Percentiles rank a stretch among this genome's conserved stretches.
Conservation (phyloP, 1,140 invertebrate genomes). For the Belonocnema kinseyi region DNA sequence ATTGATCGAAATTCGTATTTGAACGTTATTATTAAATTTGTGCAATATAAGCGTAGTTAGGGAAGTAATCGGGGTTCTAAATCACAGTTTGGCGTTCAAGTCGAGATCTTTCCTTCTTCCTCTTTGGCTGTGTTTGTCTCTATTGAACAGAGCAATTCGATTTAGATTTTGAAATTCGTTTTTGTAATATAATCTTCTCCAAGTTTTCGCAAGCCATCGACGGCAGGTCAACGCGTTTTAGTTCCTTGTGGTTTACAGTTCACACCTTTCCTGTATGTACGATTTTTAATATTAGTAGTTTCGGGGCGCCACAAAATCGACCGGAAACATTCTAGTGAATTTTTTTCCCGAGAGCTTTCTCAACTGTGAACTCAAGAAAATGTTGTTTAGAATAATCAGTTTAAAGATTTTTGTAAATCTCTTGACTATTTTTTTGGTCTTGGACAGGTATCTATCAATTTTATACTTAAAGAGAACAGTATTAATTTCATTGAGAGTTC, state of each 20-base stretch:
- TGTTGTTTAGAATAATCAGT: not conserved
- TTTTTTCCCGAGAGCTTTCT: not conserved
- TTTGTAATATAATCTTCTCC: conserved; percentile 7
- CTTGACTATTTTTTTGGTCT: not conserved
- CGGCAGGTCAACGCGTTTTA: conserved; percentile 58
- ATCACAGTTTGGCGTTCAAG: not conserved
- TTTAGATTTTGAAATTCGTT: conserved; percentile 5
- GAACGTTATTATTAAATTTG: conserved; percentile 22
- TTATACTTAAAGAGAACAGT: not conserved
- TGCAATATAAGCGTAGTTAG: conserved; percentile 28
- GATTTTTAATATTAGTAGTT: conserved; percentile 4
- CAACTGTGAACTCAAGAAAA: not conserved
- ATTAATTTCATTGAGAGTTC: not conserved
- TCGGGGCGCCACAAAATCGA: not conserved
- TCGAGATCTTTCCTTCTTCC: conserved; percentile 16
- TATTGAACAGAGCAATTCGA: not conserved
- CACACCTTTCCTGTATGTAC: too few species aligned
- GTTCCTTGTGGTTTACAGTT: not conserved
- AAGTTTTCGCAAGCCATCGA: conserved; percentile 49
- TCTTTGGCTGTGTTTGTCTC: conserved; percentile 9
- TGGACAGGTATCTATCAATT: not conserved
- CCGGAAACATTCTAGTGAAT: not conserved
- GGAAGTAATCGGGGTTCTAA: not conserved
- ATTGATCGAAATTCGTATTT: conserved; percentile 4
- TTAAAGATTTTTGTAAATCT: not conserved